Evolutionary conservation across 2,113 vertebrate species (phyloP).

Genomic region (Solea solea): DNA sequence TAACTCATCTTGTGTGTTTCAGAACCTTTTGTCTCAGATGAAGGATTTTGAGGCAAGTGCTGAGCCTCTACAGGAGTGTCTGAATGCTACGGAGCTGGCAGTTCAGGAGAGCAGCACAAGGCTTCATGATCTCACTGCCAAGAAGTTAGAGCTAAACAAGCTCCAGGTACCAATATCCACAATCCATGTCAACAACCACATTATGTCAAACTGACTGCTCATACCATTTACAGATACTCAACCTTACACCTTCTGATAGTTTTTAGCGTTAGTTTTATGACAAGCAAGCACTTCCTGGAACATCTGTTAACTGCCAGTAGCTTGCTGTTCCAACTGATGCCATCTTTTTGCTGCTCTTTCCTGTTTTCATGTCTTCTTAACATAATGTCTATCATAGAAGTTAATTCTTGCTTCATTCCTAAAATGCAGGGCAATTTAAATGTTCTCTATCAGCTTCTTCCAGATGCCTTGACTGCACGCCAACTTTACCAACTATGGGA

Average conservation of each 20-base stretch:
- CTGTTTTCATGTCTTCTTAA: conserved; percentile 39
- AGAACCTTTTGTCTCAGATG: conserved; percentile 95
- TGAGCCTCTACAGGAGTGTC: conserved; percentile 90
- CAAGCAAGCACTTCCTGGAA: background rate
- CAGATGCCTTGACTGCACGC: conserved; percentile 6
- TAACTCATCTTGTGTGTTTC: background rate
- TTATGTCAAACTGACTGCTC: background rate
- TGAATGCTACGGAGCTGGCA: conserved; percentile 85
- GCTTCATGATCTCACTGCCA: conserved; percentile 91
- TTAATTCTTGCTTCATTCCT: conserved; percentile 3
- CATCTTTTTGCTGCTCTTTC: conserved; percentile 38
- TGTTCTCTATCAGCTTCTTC: conserved; percentile 19
- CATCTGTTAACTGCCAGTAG: conserved; percentile 36
- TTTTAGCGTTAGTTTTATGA: background rate
- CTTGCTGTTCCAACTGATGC: conserved; percentile 6
- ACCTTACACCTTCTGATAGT: conserved; percentile 15
- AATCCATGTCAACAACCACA: conserved; percentile 2
- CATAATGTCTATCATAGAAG: conserved; percentile 2
- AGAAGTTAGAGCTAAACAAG: conserved; percentile 91
- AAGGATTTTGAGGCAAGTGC: conserved; percentile 92
- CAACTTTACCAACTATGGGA: conserved; percentile 11
- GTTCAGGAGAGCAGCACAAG: conserved; percentile 88
- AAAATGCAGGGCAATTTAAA: background rate
- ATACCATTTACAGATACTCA: conserved; percentile 24
- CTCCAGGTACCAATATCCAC: conserved; percentile 86